Evolutionary conservation across 2,113 vertebrate genomes (phyloP), one percentile per base, ranked within the genome.

Genomic region (Gavia stellata): DNA sequence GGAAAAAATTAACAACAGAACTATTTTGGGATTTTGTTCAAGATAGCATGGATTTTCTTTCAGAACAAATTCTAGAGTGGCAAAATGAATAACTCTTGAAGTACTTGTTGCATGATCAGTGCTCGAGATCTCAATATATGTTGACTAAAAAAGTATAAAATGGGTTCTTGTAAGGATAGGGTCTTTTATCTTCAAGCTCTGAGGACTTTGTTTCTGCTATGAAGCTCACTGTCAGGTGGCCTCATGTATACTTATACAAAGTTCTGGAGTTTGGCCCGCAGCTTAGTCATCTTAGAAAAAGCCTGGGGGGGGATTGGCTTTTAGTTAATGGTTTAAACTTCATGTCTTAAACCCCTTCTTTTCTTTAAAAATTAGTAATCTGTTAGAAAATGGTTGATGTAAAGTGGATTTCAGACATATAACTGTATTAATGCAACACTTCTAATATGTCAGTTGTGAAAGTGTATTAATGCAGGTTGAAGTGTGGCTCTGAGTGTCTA

Each of bases 271-370:
- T 52, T 63, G 47, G 4, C 26, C 17, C 16, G 17, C n/a, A 80
- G n/a, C 16, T 52, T 81, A 21, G 26, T 66, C 4, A 31, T 68
- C 13, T 49, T 71, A 31, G 38, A 34, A 61, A 55, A 73, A 58
- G 9, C 2, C 1, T 6, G 9, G 4, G 11, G 4, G 9, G 6
- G 31, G 4, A 17, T 17, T 56, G 9, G 5, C 13, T 63, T 87
- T 44, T 86, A 78, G 24, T 50, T 66, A 56, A 29, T 72, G 5
- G 1, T n/a, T 94, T 47, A 72, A 88, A 61, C 5, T 23, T 72
- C n/a, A 59, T 56, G 3, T 65, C 24, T 42, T 88, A 61, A 61
- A 2, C 4, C 2, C 1, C 4, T 11, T 73, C 3, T 55, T 85
- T 71, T 58, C 21, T 88, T 89, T 49, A 52, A 34, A 47, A 58